Conservation (phyloP, 64 coral and sea anemone species). For the Pocillopora verrucosa region DNA sequence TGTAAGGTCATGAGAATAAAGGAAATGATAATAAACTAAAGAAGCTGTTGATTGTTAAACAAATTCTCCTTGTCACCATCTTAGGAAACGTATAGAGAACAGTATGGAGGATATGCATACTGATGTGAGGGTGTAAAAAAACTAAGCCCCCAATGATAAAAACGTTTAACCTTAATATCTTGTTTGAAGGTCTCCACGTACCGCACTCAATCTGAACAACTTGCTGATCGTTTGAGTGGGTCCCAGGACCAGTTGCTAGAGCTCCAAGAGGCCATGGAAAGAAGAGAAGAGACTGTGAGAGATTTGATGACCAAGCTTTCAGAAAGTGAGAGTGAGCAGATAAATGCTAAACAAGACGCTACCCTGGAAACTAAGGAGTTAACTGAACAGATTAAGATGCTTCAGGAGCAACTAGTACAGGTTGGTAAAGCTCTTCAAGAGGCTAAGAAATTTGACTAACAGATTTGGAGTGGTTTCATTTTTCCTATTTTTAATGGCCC, state of each 20-base stretch:
- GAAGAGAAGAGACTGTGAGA: conserved; percentile 63
- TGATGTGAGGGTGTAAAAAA: neutral
- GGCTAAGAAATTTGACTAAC: neutral
- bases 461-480: too few species aligned
- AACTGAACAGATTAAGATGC: conserved; percentile 70
- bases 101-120: neutral
- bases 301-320: conserved; percentile 48
- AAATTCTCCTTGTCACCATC: too few species aligned
- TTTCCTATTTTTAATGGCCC: too few species aligned
- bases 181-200: conserved; percentile 57
- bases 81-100: neutral
- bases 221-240: conserved; percentile 58
- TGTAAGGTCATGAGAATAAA: too few species aligned
- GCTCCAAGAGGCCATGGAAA: conserved; percentile 63
- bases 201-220: conserved; percentile 63
- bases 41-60: too few species aligned
- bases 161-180: neutral
- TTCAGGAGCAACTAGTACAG: conserved; percentile 72
- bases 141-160: neutral
- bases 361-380: conserved; percentile 65
- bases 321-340: conserved; percentile 52
- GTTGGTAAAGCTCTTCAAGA: neutral
- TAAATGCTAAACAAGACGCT: conserved; percentile 66
- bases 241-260: conserved; percentile 67
- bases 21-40: too few species aligned